These are phyloP conservation scores for Drosophila macrospina DNA, from an alignment of 2,888 invertebrate genomes.

Conservation along the genomic window DNA sequence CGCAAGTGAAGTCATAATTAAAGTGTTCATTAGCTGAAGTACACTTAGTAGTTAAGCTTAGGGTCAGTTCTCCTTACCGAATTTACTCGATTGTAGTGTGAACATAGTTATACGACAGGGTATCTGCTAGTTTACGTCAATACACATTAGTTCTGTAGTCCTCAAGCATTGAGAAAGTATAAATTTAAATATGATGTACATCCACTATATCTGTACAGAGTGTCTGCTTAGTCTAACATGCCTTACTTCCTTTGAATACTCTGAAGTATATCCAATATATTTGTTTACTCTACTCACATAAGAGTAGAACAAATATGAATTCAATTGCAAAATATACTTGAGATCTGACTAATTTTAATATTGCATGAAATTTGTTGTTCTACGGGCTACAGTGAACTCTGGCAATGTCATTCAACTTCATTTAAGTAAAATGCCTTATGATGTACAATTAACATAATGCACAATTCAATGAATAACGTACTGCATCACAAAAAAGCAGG, in stretches of 20 bases:
- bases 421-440: background rate
- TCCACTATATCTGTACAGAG: background rate
- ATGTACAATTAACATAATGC: conserved; percentile 47
- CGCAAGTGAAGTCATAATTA: conserved; percentile 1
- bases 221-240: too few species aligned
- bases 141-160: background rate
- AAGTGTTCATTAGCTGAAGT: background rate
- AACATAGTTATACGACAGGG: background rate
- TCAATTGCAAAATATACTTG: background rate
- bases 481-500: conserved; percentile 11
- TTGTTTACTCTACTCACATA: conserved; percentile 4
- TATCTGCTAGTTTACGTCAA: background rate
- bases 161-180: too few species aligned
- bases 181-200: background rate
- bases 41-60: background rate
- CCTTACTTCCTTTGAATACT: background rate
- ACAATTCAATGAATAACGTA: conserved; percentile 25
- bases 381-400: conserved; percentile 13
- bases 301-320: conserved; percentile 10
- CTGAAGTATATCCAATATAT: background rate
- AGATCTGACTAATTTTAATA: conserved; percentile 1
- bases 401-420: conserved; percentile 50
- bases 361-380: background rate
- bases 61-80: background rate
- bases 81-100: background rate